phyloP scores from a whole-genome alignment of 2,113 vertebrate species.

The Castor canadensis region DNA sequence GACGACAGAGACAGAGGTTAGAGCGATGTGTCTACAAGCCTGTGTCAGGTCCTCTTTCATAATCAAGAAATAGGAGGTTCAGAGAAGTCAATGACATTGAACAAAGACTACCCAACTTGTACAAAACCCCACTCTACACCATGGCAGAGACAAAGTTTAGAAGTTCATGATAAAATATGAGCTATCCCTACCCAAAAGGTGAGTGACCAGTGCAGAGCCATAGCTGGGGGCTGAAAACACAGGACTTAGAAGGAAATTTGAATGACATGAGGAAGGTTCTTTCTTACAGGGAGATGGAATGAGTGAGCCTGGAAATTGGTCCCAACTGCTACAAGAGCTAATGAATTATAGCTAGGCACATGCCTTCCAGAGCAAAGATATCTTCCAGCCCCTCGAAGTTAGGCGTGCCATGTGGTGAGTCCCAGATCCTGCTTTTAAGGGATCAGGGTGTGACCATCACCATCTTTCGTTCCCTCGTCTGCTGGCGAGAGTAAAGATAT shows the following conservation, averaged over 20 bases:
- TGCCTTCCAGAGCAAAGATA: not conserved
- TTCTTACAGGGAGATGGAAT: not conserved
- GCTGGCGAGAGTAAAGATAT: too few relatives aligned
- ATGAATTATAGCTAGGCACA: not conserved
- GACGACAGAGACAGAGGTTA: not conserved
- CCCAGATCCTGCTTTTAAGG: not conserved
- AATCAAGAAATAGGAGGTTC: not conserved
- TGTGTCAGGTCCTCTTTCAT: not conserved
- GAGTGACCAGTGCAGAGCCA: rapidly evolving
- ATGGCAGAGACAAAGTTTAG: not conserved
- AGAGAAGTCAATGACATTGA: not conserved
- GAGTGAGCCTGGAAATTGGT: too few relatives aligned
- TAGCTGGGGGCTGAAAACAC: too few relatives aligned
- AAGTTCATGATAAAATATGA: not conserved
- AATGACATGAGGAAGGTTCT: too few relatives aligned
- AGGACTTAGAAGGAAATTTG: not conserved
- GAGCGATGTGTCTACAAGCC: not conserved
- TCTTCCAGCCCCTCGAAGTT: too few relatives aligned
- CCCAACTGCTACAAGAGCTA: not conserved
- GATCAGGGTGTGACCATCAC: too few relatives aligned
- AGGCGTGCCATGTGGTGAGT: not conserved
- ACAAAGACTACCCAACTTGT: not conserved
- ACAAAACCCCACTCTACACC: not conserved
- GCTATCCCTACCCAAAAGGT: too few relatives aligned
- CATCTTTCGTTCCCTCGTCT: not conserved